Evolutionary conservation across 1,140 invertebrate genomes (phyloP).

Genomic region (Sweltsa coloradensis): DNA sequence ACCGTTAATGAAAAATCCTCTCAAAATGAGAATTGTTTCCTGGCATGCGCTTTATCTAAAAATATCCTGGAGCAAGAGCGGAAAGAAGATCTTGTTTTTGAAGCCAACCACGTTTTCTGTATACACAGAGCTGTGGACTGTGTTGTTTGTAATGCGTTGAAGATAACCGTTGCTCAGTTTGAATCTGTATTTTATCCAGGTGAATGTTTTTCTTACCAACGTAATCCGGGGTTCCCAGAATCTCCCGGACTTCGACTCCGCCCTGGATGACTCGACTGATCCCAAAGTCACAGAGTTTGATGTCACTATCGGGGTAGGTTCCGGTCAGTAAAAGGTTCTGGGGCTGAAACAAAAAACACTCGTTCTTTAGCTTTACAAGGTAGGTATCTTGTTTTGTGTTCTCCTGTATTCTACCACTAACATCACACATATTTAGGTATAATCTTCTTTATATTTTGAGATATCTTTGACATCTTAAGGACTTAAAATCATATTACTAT

Average conservation of each 20-base stretch:
- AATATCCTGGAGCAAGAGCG: slow-evolving; percentile 10
- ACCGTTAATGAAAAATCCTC: too few relatives aligned
- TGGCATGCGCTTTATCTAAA: too few relatives aligned
- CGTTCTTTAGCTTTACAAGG: background rate
- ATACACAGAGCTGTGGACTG: too few relatives aligned
- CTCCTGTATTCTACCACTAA: background rate
- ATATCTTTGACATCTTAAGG: background rate
- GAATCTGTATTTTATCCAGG: too few relatives aligned
- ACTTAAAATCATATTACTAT: background rate
- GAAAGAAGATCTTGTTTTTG: slow-evolving; percentile 9
- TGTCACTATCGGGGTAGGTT: slow-evolving; percentile 52
- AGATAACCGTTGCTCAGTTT: too few relatives aligned
- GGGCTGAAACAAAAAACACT: slow-evolving; percentile 44
- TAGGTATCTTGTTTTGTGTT: background rate
- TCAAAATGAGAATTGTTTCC: too few relatives aligned
- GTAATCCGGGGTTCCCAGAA: slow-evolving; percentile 88
- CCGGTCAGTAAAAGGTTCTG: slow-evolving; percentile 85
- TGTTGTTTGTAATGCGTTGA: too few relatives aligned
- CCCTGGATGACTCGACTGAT: slow-evolving; percentile 82
- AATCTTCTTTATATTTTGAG: background rate
- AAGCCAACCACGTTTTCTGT: too few relatives aligned
- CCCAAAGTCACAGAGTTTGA: slow-evolving; percentile 92
- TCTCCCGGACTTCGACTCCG: slow-evolving; percentile 82
- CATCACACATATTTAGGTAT: background rate
- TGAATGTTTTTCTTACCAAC: slow-evolving; percentile 61